Percentiles rank a stretch among this genome's conserved stretches.
Conservation (phyloP, 1,140 invertebrate genomes). For the Drosophila navojoa region DNA sequence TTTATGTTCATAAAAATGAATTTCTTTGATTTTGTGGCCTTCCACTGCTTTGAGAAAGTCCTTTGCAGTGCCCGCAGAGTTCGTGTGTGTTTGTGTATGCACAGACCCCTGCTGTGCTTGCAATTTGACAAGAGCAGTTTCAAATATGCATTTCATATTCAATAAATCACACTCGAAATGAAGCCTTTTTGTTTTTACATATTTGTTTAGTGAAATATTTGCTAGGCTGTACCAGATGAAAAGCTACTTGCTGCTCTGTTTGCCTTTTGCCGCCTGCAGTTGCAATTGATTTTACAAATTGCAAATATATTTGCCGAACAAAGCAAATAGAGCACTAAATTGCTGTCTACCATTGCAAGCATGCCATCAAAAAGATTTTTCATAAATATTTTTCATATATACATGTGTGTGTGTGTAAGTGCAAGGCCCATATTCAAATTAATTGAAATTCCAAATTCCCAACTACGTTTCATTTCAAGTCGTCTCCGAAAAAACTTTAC, state of each 20-base stretch:
- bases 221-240: conserved; percentile 2
- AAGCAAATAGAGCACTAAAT: conserved; percentile 30
- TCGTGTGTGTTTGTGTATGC: background rate
- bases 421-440: conserved; percentile 3
- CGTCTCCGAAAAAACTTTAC: conserved; percentile 13
- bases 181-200: conserved; percentile 63
- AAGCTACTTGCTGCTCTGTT: conserved; percentile 19
- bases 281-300: conserved; percentile 70
- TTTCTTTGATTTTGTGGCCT: conserved; percentile 13
- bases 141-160: conserved; percentile 49
- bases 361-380: conserved; percentile 35
- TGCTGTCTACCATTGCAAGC: conserved; percentile 17
- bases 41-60: conserved; percentile 4
- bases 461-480: background rate
- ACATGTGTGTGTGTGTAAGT: background rate
- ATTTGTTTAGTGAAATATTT: conserved; percentile 41
- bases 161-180: conserved; percentile 68
- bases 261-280: conserved; percentile 31
- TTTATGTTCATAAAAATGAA: background rate
- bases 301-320: conserved; percentile 56
- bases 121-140: conserved; percentile 70
- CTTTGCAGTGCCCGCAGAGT: background rate
- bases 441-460: conserved; percentile 32
- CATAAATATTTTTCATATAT: conserved; percentile 35
- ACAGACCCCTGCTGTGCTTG: conserved; percentile 29